Evolutionary conservation across 2,113 vertebrate genomes (phyloP), one percentile per base, ranked within the genome.

Genomic region (Triplophysa rosa): DNA sequence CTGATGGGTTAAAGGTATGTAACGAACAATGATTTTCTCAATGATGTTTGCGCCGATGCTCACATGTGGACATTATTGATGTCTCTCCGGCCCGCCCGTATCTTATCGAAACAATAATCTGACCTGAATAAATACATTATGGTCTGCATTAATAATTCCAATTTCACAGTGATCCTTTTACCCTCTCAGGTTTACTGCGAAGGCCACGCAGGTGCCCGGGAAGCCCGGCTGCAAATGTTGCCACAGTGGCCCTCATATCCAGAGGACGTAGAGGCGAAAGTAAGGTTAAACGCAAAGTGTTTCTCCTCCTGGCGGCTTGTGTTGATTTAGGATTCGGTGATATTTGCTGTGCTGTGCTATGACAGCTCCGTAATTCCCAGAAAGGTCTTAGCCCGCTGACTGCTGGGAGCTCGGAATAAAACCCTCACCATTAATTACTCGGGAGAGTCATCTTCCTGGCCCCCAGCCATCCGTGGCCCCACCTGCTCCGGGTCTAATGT

Each of bases 131-230:
- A 88, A 90, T 87, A 90, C 83, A 88, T 90, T 89, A 90, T 67
- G 82, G 84, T 85, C 82, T 89, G 86, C 89, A 92, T 91, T 91
- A 92, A 89, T 91, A 86, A 90, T 89, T 89, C 86, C 87, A 88
- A 89, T 89, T 89, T 87, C 66, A 77, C 78, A 42, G 67, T 73
- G 83, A 87, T 84, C 83, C 64, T 87, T 90, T 89, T 89, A 86
- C 52, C 13, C 65, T 40, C 70, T 68, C 67, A 66, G 29, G 65
- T 67, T 82, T 58, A 78, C 56, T 62, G 82, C 81, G 14, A 80
- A 80, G 88, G 86, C 88, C 86, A 85, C 21, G 65, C 24, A 81
- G 79, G 77, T 75, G 59, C 76, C 77, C 73, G 78, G 45, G 45
- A 21, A 82, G 33, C 68, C 65, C 63, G 49, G 81, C 69, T 81